Percentiles rank a stretch among this genome's conserved stretches.
Conservation (phyloP, 2,797 vertebrate genomes). For the Neoniphon sammara region DNA sequence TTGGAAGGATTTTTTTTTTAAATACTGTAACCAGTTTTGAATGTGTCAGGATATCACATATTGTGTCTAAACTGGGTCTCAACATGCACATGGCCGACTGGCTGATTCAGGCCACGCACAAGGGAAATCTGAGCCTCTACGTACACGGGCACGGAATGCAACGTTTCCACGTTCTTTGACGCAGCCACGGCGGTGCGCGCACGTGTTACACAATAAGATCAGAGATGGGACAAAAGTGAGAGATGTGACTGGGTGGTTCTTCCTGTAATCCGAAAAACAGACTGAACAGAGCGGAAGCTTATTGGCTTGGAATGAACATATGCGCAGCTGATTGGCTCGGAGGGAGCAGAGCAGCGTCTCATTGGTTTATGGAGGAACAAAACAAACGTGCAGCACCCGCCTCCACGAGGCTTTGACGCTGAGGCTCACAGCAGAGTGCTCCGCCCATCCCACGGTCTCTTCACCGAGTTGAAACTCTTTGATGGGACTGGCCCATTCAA, state of each 20-base stretch:
- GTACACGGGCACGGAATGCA: slow-evolving; percentile 29
- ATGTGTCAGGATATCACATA: too few relatives aligned
- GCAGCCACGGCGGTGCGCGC: slow-evolving; percentile 37
- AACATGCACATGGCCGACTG: slow-evolving; percentile 12
- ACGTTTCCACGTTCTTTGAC: slow-evolving; percentile 33
- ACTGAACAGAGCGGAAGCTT: background rate
- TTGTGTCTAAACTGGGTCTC: too few relatives aligned
- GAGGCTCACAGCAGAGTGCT: slow-evolving; percentile 7
- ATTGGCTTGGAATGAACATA: background rate
- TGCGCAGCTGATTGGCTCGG: slow-evolving; percentile 47
- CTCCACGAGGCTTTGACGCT: slow-evolving; percentile 5
- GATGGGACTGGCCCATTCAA: slow-evolving; percentile 23
- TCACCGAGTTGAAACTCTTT: background rate
- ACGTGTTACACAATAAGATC: slow-evolving; percentile 14
- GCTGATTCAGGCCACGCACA: slow-evolving; percentile 1
- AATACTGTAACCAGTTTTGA: too few relatives aligned
- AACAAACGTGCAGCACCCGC: slow-evolving; percentile 62
- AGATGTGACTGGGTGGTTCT: slow-evolving; percentile 18
- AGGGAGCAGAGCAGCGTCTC: background rate
- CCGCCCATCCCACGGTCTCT: slow-evolving; percentile 19
- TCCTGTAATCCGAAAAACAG: background rate
- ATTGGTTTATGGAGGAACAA: slow-evolving; percentile 63
- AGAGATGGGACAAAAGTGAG: slow-evolving; percentile 22
- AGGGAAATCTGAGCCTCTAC: slow-evolving; percentile 7
- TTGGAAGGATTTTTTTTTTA: too few relatives aligned